Base-by-base conservation (phyloP, 92 coral and sea anemone species). In the Phenganax stokvisi region DNA sequence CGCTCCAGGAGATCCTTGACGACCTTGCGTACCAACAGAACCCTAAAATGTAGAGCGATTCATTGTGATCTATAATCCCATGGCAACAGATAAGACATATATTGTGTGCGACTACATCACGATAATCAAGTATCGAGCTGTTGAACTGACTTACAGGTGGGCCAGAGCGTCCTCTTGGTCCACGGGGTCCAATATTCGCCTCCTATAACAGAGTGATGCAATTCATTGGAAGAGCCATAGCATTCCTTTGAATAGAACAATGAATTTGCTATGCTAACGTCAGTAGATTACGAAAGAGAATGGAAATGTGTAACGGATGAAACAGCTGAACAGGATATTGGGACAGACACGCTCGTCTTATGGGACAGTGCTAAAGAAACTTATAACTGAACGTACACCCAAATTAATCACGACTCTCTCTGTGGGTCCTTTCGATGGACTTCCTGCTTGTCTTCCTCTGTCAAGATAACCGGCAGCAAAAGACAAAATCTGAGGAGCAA, bases 391-490 rank as follows among this genome's bases (percentile, higher is more conserved):
- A 57, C 80, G 61, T 75, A 75, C 80, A 27, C 80, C 80, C 8
- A 75, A 65, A 0, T 57, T 29, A 8, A 75, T 57, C 16, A 75
- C 25, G 66, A 75, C 65, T 75, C 52, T 57, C 31, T 54, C 64
- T 0, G 11, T 75, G 16, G 80, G 80, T 29, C 80, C 80, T 75
- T 75, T 75, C 56, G 63, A 13, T 56, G 29, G 64, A 56, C 64
- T 30, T 55, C 80, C 80, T 0, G 51, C 51, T 20, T 56, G 65
- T 51, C 80, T 75, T n/a, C 52, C 80, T 55, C 31, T 17, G 31
- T 75, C 80, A n/a, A 75, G 80, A 75, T 75, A 75, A 7, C 80
- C 80, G 28, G 80, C 80, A 16, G 80, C 80, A 75, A 75, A 75
- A 75, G 63, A 54, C 53, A 75, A 52, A 56, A 75, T 75, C 80